Evolutionary conservation across 2,797 vertebrate species (phyloP).

Genomic region (Acrossocheilus fasciatus): DNA sequence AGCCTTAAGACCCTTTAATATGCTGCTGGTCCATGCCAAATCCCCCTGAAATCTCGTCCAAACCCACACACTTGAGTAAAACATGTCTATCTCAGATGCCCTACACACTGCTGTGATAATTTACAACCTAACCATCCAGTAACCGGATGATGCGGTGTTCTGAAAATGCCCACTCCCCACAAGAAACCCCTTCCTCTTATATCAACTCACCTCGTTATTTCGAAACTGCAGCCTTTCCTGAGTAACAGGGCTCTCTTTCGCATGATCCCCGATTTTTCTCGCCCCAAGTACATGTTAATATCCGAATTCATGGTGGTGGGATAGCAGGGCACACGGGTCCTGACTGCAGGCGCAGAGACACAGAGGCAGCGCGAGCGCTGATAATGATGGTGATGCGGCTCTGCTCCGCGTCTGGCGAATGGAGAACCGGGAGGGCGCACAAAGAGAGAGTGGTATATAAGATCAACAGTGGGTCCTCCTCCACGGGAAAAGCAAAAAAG

Average conservation of each 20-base stretch:
- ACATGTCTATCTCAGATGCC: background rate
- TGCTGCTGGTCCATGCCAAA: slow-evolving; percentile 28
- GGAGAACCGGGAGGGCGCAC: slow-evolving; percentile 52
- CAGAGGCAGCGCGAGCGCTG: slow-evolving; percentile 28
- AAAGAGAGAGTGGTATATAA: slow-evolving; percentile 43
- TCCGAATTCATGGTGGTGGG: slow-evolving; percentile 83
- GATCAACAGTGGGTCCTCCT: slow-evolving; percentile 61
- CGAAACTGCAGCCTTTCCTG: slow-evolving; percentile 88
- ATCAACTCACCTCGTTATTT: slow-evolving; percentile 83
- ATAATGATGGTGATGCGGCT: slow-evolving; percentile 24
- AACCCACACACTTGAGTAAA: slow-evolving; percentile 10
- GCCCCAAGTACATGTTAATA: slow-evolving; percentile 84
- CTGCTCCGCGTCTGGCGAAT: slow-evolving; percentile 45
- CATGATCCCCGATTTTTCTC: slow-evolving; percentile 84
- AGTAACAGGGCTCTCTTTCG: slow-evolving; percentile 85
- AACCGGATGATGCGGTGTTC: slow-evolving; percentile 35
- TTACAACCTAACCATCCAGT: slow-evolving; percentile 29
- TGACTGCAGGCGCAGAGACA: slow-evolving; percentile 43
- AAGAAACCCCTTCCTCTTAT: background rate
- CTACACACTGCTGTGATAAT: slow-evolving; percentile 15
- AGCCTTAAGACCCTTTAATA: slow-evolving; percentile 32
- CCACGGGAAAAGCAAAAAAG: slow-evolving; percentile 66
- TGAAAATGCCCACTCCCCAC: slow-evolving; percentile 38
- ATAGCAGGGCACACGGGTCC: slow-evolving; percentile 61
- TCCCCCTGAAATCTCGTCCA: slow-evolving; percentile 12